phyloP scores from a whole-genome alignment of 1,140 invertebrate species.

The Coelopa frigida region DNA sequence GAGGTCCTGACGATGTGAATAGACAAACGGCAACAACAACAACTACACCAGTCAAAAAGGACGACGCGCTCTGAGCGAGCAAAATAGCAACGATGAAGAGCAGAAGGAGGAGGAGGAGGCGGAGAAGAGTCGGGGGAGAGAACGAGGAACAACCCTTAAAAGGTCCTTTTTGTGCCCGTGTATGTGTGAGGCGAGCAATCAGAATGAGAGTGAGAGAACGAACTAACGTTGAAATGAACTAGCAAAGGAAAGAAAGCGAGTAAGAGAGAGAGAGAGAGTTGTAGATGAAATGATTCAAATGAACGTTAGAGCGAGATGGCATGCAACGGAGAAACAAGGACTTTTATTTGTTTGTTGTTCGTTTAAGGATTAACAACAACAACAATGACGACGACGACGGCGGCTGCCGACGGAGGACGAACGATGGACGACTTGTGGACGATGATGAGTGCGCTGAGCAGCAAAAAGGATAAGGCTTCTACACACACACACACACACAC shows the following conservation, averaged over 20 bases:
- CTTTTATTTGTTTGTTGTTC: constrained; percentile 7
- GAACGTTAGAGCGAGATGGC: too few relatives aligned
- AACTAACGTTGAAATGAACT: too few relatives aligned
- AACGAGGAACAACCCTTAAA: too few relatives aligned
- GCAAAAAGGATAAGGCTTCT: not conserved
- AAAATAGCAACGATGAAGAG: not conserved
- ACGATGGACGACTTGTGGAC: not conserved
- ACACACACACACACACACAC: constrained; percentile 5
- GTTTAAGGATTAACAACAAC: constrained; percentile 14
- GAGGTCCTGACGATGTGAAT: too few relatives aligned
- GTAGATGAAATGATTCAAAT: too few relatives aligned
- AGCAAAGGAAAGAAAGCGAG: too few relatives aligned
- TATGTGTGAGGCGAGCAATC: too few relatives aligned
- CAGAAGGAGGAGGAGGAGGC: too few relatives aligned
- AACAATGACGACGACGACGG: not conserved
- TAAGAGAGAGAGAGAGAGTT: too few relatives aligned
- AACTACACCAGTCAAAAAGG: constrained; percentile 20
- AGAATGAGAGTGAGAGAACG: too few relatives aligned
- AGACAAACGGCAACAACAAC: constrained; percentile 22
- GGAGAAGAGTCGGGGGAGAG: too few relatives aligned
- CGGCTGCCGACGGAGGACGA: not conserved
- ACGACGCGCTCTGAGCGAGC: constrained; percentile 7
- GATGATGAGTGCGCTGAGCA: not conserved
- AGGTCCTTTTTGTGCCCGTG: too few relatives aligned
- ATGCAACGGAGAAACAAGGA: constrained; percentile 4